Percentiles rank a stretch among this genome's conserved stretches.
Evolutionary conservation across 2,797 vertebrate genomes (phyloP).

Genomic region (Paedocypris micromegethes): DNA sequence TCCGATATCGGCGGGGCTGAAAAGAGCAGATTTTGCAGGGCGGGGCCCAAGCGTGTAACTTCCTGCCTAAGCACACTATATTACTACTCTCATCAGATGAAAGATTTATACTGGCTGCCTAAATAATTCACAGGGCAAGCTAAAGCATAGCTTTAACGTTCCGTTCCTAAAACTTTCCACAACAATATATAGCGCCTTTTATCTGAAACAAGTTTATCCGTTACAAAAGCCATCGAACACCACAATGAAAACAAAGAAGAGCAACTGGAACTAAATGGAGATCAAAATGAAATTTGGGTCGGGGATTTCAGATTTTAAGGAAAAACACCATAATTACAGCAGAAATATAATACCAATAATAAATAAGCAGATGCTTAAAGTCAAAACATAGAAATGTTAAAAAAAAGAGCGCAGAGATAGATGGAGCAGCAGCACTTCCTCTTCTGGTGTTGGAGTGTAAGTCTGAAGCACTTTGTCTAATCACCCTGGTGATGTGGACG

Average conservation of each 20-base stretch:
- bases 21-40: slow-evolving; percentile 27
- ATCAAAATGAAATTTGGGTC: too few relatives aligned
- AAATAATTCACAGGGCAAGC: slow-evolving; percentile 47
- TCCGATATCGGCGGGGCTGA: slow-evolving; percentile 6
- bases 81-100: slow-evolving; percentile 43
- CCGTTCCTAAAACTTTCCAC: slow-evolving; percentile 1
- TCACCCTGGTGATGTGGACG: slow-evolving; percentile 35
- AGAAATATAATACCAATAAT: slow-evolving; percentile 19
- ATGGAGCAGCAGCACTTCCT: slow-evolving; percentile 32
- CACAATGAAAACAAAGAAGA: not conserved
- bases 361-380: slow-evolving; percentile 9
- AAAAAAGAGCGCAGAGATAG: slow-evolving; percentile 17
- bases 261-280: too few relatives aligned
- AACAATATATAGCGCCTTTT: slow-evolving; percentile 7
- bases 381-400: slow-evolving; percentile 13
- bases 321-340: too few relatives aligned
- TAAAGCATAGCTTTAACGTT: slow-evolving; percentile 30
- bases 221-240: not conserved
- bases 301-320: not conserved
- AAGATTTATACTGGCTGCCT: slow-evolving; percentile 45
- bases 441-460: slow-evolving; percentile 35
- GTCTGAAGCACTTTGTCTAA: slow-evolving; percentile 47
- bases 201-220: not conserved
- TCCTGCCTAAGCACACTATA: slow-evolving; percentile 38
- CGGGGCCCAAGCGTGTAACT: slow-evolving; percentile 18